Conservation (phyloP, 2,797 vertebrate species). For the Erethizon dorsatum region DNA sequence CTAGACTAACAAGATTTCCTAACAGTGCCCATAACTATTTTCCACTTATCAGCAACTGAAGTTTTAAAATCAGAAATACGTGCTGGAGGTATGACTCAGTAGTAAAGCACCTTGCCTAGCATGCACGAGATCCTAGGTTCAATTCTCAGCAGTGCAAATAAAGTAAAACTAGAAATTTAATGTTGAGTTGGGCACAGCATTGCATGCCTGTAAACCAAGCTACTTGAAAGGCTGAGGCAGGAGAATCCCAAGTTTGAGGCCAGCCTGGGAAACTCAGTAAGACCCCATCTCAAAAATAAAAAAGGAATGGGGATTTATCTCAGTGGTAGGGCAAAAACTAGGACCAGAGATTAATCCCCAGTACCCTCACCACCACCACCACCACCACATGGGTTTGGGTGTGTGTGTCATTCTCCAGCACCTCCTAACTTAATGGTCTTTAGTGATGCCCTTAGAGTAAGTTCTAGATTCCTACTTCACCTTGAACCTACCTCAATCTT, state of each 20-base stretch:
- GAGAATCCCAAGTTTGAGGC: too few species aligned
- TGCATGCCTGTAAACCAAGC: not conserved
- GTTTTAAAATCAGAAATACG: constrained; percentile 24
- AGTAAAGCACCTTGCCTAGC: not conserved
- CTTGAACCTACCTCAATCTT: not conserved
- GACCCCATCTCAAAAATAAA: not conserved
- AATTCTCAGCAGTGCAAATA: not conserved
- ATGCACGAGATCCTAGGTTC: not conserved
- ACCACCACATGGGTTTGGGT: not conserved
- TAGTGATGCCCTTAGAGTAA: not conserved
- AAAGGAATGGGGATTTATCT: not conserved
- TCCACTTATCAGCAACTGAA: not conserved
- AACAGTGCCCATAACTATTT: not conserved
- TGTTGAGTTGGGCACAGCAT: not conserved
- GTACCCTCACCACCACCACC: not conserved
- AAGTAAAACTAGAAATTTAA: constrained; percentile 8
- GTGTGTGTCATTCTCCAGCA: not conserved
- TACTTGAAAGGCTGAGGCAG: not conserved
- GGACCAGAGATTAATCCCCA: not conserved
- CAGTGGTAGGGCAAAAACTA: not conserved
- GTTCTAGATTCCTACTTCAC: not conserved
- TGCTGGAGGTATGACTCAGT: not conserved
- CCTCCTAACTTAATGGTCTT: not conserved
- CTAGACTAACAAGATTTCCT: constrained; percentile 22
- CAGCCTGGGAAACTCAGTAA: too few species aligned